Evolutionary conservation across 2,888 invertebrate species (phyloP).

Genomic region (Epinotia demarniana): DNA sequence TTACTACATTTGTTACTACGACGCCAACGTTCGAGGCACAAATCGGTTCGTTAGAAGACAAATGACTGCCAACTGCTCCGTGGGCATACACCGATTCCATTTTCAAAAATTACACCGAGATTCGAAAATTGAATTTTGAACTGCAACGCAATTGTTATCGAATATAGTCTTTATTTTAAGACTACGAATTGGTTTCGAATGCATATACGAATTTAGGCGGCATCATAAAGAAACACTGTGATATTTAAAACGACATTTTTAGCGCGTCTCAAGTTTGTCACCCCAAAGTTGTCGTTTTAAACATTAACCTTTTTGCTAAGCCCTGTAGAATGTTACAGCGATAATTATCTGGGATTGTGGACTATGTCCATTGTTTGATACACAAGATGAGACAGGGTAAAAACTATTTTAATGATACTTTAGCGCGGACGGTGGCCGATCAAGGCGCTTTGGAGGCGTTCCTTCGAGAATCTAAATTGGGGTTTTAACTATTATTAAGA

Average conservation of each 20-base stretch:
- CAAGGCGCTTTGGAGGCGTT: constrained; percentile 72
- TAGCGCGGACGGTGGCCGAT: constrained; percentile 78
- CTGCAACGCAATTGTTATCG: constrained; percentile 46
- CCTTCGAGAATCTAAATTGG: constrained; percentile 76
- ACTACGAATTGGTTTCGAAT: not conserved
- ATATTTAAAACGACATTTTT: constrained; percentile 57
- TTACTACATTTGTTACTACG: not conserved
- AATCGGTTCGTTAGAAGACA: constrained; percentile 83
- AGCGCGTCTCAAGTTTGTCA: constrained; percentile 66
- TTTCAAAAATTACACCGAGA: constrained; percentile 77
- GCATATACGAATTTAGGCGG: not conserved
- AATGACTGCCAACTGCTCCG: constrained; percentile 73
- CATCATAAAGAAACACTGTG: constrained; percentile 24
- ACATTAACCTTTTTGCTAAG: constrained; percentile 65
- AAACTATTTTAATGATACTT: constrained; percentile 71
- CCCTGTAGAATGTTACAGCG: constrained; percentile 70
- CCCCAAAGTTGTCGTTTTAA: constrained; percentile 48
- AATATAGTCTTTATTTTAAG: not conserved
- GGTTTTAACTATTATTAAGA: constrained; percentile 80
- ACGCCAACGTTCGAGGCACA: constrained; percentile 67
- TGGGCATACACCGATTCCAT: constrained; percentile 70
- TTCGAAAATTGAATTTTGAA: constrained; percentile 71
- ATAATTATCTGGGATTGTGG: constrained; percentile 55
- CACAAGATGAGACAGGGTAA: constrained; percentile 60
- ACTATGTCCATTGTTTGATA: constrained; percentile 77